These are phyloP conservation scores for Lithodes maja DNA, from an alignment of 2,888 invertebrate species.

Conservation along the genomic window DNA sequence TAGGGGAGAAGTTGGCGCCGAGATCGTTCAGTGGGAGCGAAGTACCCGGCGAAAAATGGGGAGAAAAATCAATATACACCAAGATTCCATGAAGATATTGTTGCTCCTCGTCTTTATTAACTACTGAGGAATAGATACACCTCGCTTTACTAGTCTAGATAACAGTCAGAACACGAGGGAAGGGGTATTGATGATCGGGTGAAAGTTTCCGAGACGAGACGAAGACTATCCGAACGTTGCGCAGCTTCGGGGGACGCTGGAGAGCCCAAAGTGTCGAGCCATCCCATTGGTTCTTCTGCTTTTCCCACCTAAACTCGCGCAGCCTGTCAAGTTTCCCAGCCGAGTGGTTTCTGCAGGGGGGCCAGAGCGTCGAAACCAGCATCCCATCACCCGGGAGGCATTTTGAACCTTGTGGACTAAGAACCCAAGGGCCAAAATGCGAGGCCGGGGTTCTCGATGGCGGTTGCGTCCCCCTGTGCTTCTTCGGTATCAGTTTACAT, in stretches of 20 bases:
- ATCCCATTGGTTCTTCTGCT: slow-evolving; percentile 68
- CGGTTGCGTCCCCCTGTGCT: neutral
- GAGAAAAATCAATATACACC: too few relatives aligned
- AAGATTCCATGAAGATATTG: too few relatives aligned
- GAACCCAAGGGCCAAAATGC: neutral
- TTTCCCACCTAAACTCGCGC: slow-evolving; percentile 68
- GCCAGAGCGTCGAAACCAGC: slow-evolving; percentile 35
- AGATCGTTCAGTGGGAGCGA: slow-evolving; percentile 42
- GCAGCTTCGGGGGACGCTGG: slow-evolving; percentile 16
- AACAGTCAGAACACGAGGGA: too few relatives aligned
- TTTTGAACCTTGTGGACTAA: neutral
- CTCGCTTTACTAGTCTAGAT: too few relatives aligned
- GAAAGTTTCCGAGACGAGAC: neutral
- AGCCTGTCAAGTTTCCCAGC: slow-evolving; percentile 67
- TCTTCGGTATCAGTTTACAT: slow-evolving; percentile 64
- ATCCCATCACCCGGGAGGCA: neutral
- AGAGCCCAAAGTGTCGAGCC: slow-evolving; percentile 44
- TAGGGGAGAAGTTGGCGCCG: neutral
- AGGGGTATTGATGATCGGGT: neutral
- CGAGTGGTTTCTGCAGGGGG: slow-evolving; percentile 51
- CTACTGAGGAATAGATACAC: too few relatives aligned
- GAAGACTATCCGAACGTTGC: slow-evolving; percentile 31
- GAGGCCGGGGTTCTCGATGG: neutral
- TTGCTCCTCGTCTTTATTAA: too few relatives aligned
- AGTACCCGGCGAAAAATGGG: neutral